Conservation (phyloP, 2,888 invertebrate species). For the Cryptocheilus praepositus region DNA sequence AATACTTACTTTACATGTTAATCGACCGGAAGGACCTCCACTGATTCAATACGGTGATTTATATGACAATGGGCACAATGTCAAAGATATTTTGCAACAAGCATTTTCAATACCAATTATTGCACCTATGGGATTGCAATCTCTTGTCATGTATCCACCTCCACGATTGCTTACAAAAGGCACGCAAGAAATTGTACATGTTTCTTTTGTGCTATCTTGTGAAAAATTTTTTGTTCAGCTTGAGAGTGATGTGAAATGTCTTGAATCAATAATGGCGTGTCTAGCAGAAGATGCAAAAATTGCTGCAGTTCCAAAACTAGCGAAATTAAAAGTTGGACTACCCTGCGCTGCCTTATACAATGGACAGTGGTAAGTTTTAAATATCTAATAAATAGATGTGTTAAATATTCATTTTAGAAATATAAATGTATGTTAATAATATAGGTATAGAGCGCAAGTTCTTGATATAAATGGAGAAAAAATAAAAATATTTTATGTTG, state of each 20-base stretch:
- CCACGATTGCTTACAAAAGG: conserved; percentile 47
- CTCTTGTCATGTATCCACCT: conserved; percentile 45
- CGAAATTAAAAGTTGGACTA: conserved; percentile 78
- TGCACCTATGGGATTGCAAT: conserved; percentile 12
- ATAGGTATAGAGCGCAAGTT: conserved; percentile 87
- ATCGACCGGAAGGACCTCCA: conserved; percentile 82
- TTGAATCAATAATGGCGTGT: conserved; percentile 82
- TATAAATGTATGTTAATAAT: conserved; percentile 23
- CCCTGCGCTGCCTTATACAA: conserved; percentile 89
- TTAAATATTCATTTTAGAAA: not conserved
- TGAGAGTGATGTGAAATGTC: conserved; percentile 78
- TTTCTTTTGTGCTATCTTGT: conserved; percentile 83
- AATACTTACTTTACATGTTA: conserved; percentile 81
- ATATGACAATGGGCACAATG: conserved; percentile 78
- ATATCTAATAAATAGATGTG: conserved; percentile 3
- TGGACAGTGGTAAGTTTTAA: conserved; percentile 81
- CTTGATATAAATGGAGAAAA: conserved; percentile 78
- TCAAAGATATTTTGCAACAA: conserved; percentile 78
- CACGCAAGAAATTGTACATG: conserved; percentile 68
- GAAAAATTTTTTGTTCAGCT: conserved; percentile 85
- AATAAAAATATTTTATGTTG: conserved; percentile 88
- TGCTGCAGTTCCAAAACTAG: conserved; percentile 69
- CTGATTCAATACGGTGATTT: conserved; percentile 86
- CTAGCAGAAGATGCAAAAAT: conserved; percentile 80
- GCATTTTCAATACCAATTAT: conserved; percentile 53